Evolutionary conservation across 2,888 invertebrate genomes (phyloP), one percentile per base, ranked within the genome.

Genomic region (Diplolepis rosae): DNA sequence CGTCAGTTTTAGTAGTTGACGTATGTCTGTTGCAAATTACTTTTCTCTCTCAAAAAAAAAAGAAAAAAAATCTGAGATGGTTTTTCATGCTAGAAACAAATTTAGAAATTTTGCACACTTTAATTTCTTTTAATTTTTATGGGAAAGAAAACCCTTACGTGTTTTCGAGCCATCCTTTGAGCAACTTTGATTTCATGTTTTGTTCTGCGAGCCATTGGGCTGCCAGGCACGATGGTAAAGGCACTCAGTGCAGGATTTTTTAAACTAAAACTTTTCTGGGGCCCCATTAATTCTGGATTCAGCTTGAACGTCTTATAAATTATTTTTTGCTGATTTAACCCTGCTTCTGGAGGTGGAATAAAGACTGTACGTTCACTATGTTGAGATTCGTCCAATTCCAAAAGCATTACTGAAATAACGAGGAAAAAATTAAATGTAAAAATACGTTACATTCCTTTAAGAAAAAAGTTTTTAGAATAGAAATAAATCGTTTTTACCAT

Each of bases 151-250:
- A 18, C n/a, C 7, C 73, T 74, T 70, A 87, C 88, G 77, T 89
- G 88, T 83, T 91, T 92, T 83, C 92, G 90, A 22, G 94, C 94
- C 84, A 93, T 90, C 91, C 95, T 94, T 89, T 97, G 97, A 4
- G 98, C 96, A 13, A 95, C 93, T 86, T 95, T 96, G 18, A 98
- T 95, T 90, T 99, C 99, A 82, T 98, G 97, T 86, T 98, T 98
- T 7, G 98, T 98, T 79, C 99, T 91, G 4, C 96, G 90, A 0
- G 97, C 97, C 92, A 98, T 94, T 0, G 98, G 98, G 79, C 96
- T 96, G 9, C 95, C 96, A 77, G 96, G 95, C 87, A 89, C 82
- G 84, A 90, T 89, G 70, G 85, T 85, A 72, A 88, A 87, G 71
- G 85, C 82, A 82, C 83, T 87, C 65, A 89, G 79, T 45, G 87